Evolutionary conservation across 2,888 invertebrate genomes (phyloP).

Genomic region (Ectobius pallidus): DNA sequence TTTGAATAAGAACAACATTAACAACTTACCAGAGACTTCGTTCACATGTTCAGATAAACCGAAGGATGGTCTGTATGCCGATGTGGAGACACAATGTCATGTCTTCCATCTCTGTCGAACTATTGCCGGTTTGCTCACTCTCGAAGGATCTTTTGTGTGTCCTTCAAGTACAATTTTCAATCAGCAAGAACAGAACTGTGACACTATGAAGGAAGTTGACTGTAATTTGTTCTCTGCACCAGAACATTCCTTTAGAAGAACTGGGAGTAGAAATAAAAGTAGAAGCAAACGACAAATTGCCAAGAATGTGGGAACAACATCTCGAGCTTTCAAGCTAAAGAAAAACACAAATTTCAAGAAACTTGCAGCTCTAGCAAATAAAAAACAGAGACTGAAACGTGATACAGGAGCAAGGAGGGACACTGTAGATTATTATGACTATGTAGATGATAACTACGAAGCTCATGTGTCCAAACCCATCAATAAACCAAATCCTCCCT

Average conservation of each 20-base stretch:
- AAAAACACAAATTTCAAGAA: not conserved
- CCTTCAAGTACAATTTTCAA: conserved; percentile 34
- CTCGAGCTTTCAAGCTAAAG: not conserved
- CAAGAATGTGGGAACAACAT: not conserved
- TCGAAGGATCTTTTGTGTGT: conserved; percentile 35
- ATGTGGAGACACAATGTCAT: conserved; percentile 34
- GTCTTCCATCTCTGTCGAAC: conserved; percentile 33
- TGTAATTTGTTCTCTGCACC: conserved; percentile 33
- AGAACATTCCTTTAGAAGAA: conserved; percentile 19
- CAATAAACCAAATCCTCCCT: not conserved
- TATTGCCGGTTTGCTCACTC: not conserved
- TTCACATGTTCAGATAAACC: conserved; percentile 25
- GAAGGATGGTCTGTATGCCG: conserved; percentile 34
- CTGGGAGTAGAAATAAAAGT: not conserved
- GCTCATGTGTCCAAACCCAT: conserved; percentile 16
- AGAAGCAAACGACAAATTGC: conserved; percentile 7
- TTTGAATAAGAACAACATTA: not conserved
- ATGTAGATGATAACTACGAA: conserved; percentile 35
- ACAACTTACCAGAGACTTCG: conserved; percentile 24
- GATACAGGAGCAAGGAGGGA: not conserved
- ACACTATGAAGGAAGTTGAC: conserved; percentile 26
- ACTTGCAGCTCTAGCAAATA: not conserved
- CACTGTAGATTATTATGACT: conserved; percentile 26
- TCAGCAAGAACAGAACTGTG: conserved; percentile 32
- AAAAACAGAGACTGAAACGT: conserved; percentile 8